Evolutionary conservation across 1,140 invertebrate genomes (phyloP), one percentile per base, ranked within the genome.

Genomic region (Ditylenchus dipsaci): DNA sequence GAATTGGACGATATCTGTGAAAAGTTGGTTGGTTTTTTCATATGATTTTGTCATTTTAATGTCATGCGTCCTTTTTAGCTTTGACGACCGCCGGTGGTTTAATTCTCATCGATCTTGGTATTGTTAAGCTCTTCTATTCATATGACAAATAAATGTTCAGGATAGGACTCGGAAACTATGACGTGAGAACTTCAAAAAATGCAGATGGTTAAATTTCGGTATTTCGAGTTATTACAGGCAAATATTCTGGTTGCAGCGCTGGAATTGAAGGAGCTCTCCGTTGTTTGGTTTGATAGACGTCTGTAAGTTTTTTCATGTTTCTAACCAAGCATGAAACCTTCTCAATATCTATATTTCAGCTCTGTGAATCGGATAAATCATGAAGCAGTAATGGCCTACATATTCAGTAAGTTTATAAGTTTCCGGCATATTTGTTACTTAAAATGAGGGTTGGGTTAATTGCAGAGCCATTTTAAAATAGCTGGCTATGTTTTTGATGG

Each of bases 1-100:
- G 77, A 79, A 29, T 42, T 76, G 49, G 77, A 76, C 47, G 29
- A 64, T n/a, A 65, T 79, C 29, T 76, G 75, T 47, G 77, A 79
- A 63, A 63, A 47, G 77, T 76, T 67, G 27, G 1, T 64, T 73
- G 30, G 23, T 49, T 5, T 53, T 29, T 70, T 42, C 1, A 49
- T 15, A 21, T 53, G 27, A 11, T n/a, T 29, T 27, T 30, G 7
- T 42, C 26, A 26, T 8, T 38, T n/a, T 68, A 33, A 23, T 3
- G 1, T 1, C 7, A 7, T 17, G 8, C 69, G 1, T 23, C 17
- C 33, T 67, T n/a, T n/a, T 67, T 56, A 76, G 74, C n/a, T 47
- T 76, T 9, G 75, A 76, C 42, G 59, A 58, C 13, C 30, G 76
- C 3, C 27, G 19, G 15, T 76, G 77, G 77, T 78, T 79, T 38